Evolutionary conservation across 2,113 vertebrate genomes (phyloP), one percentile per base, ranked within the genome.

Genomic region (Zosterops pallidus): DNA sequence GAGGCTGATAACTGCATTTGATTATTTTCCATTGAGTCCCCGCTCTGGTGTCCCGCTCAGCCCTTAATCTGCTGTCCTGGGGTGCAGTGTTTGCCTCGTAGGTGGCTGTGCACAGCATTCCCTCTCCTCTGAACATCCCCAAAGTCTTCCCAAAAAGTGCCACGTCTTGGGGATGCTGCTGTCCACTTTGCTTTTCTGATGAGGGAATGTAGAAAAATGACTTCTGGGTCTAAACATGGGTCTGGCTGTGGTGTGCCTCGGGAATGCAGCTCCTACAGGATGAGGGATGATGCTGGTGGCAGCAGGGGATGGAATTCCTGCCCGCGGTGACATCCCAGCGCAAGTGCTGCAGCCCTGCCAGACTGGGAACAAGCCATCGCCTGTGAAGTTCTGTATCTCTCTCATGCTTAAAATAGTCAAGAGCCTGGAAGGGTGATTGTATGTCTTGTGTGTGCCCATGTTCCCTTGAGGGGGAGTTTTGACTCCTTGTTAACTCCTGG

Each of bases 21-120:
- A 2, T 33, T 23, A 3, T 80, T 69, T 60, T 4, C 75, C 37
- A 62, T 16, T 9, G 26, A 69, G 9, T 11, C 5, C 39, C 26
- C 0, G 0, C 33, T 53, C 68, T 5, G 4, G 6, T 37, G 50
- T 62, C 52, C 46, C 0, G 0, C 74, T 69, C 16, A 6, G 52
- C 29, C 1, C 0, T 46, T 59, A 3, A 37, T 28, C 78, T 2
- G 2, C 62, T n/a, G n/a, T 41, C 65, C 9, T 5, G 79, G 42
- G 33, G 11, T 17, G 44, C 44, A 14, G 23, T 17, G 28, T 64
- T 71, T 47, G 49, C 57, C 50, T 26, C 4, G 7, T 6, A 20
- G 65, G 70, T 13, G 7, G n/a, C 75, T 39, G 50, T 26, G 57
- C 11, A 1, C 20, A 5, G 47, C 1, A 4, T 69, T 59, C 24